Base-by-base conservation (phyloP, 1,140 invertebrate genomes). In the Drosophila neocordata region DNA sequence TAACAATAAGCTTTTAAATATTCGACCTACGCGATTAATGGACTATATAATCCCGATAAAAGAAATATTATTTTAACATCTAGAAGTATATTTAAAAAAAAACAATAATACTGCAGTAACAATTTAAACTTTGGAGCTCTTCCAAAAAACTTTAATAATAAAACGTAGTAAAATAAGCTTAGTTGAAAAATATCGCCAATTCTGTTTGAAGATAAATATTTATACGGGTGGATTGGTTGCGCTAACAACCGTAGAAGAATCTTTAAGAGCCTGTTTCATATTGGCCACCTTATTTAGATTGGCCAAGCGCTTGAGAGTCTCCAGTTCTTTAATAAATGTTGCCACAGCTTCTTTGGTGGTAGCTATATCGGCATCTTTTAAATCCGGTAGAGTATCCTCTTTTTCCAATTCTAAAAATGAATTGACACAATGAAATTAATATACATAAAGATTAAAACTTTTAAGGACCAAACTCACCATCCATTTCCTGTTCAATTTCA, bases 401-500 rank as follows among this genome's bases (percentile, higher is more conserved):
- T 69, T 74, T 69, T 91, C 90, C 2, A 91, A 79, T 31, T 88
- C 82, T 87, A 13, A 8, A 67, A 38, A 74, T 88, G 11, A 8
- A 67, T 35, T 77, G 67, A 9, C 12, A 2, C 13, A 68, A n/a
- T 27, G 0, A 9, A 41, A 24, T 15, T 12, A 8, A 20, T 11
- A 0, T 9, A 12, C n/a, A 15, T 12, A 12, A 1, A 11, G 4
- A 7, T 6, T 9, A 8, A 22, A 0, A 8, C 0, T 38, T 0
- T 13, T 0, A 11, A n/a, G 0, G 9, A 2, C 1, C 4, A 1
- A n/a, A 69, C 84, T 73, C 81, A 96, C 95, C 94, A 74, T 94
- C 93, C 73, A 97, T 93, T 92, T 96, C 94, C n/a, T 94, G 93
- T 91, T 97, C 96, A 22, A 97, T 95, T 44, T 94, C 94, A 72